A percentile compares a stretch with the other conserved stretches of the same genome.
These are phyloP conservation scores for Cyaniris semiargus DNA, from an alignment of 2,888 invertebrate species.

Conservation along the genomic window DNA sequence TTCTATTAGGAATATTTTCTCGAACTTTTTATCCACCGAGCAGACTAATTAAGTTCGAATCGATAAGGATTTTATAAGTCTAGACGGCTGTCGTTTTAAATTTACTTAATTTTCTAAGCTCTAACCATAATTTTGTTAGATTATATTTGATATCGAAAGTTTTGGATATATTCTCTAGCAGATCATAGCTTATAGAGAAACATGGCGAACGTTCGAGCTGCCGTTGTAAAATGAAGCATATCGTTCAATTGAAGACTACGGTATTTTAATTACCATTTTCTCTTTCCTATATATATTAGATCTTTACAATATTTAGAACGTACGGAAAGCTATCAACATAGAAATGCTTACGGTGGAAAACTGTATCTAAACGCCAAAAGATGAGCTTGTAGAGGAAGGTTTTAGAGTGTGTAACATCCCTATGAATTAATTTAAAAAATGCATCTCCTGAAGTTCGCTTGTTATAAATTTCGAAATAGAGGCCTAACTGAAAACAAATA, in stretches of 20 bases:
- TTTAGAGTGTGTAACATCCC: slow-evolving; percentile 42
- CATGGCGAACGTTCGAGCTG: slow-evolving; percentile 61
- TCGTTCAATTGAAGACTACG: slow-evolving; percentile 78
- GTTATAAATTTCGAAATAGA: slow-evolving; percentile 34
- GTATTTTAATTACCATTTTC: slow-evolving; percentile 71
- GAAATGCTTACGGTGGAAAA: slow-evolving; percentile 54
- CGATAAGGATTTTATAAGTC: background rate
- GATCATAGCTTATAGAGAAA: slow-evolving; percentile 43
- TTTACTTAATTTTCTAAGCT: background rate
- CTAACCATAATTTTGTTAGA: slow-evolving; percentile 4
- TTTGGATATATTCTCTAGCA: slow-evolving; percentile 13
- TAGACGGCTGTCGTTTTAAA: slow-evolving; percentile 3
- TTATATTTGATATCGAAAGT: slow-evolving; percentile 20
- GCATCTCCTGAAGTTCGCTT: slow-evolving; percentile 16
- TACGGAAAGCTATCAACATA: slow-evolving; percentile 46
- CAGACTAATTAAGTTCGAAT: background rate
- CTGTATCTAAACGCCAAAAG: slow-evolving; percentile 44
- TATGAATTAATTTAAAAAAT: slow-evolving; percentile 31
- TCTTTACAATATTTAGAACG: slow-evolving; percentile 73
- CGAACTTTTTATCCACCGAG: background rate
- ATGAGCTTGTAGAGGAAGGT: slow-evolving; percentile 75
- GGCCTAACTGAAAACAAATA: slow-evolving; percentile 39
- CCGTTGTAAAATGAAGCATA: slow-evolving; percentile 78
- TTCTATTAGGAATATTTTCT: background rate
- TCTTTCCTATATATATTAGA: slow-evolving; percentile 79